Evolutionary conservation across 2,113 vertebrate genomes (phyloP), one percentile per base, ranked within the genome.

Genomic region (Oplegnathus fasciatus): DNA sequence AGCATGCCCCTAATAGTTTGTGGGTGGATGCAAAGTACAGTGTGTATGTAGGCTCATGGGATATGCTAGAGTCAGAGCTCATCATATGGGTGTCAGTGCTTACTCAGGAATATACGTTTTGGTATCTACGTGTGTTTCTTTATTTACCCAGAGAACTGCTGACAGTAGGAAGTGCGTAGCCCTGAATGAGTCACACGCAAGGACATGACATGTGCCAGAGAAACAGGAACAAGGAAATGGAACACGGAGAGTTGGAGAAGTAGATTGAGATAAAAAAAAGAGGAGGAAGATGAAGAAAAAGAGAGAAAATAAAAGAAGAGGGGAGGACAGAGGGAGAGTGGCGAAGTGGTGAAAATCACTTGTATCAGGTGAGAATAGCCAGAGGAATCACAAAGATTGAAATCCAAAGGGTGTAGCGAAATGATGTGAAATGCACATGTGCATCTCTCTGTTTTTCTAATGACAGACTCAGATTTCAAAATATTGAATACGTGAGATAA

Each of bases 111-210:
- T 82, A 76, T 78, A 48, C 20, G 0, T 75, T 83, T 91, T 72
- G 54, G 64, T 80, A 75, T 81, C 68, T 67, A 67, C 9, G 46
- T 26, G 37, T 28, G 85, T 82, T 77, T 73, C 78, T 75, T 85
- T 91, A 85, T 84, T 90, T 92, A 89, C 54, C 52, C 75, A 14
- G 34, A 73, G 78, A 91, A 87, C 46, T 79, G 82, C 90, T 92
- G 89, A 87, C 79, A 65, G 78, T 11, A 82, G 46, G 55, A 88
- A 70, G 46, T 86, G 60, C 3, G 32, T 40, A 55, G 70, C 50
- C 28, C 73, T 52, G 44, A 72, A 77, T 79, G 86, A 92, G 85
- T 92, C 91, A 90, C 68, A 79, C 4, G 24, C 37, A 74, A 81
- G 64, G 81, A 86, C 67, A 78, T 82, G 61, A 65, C 44, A 82